A percentile compares a stretch with the other conserved stretches of the same genome.
Evolutionary conservation across 2,888 invertebrate genomes (phyloP).

Genomic region (Hermodice carunculata): DNA sequence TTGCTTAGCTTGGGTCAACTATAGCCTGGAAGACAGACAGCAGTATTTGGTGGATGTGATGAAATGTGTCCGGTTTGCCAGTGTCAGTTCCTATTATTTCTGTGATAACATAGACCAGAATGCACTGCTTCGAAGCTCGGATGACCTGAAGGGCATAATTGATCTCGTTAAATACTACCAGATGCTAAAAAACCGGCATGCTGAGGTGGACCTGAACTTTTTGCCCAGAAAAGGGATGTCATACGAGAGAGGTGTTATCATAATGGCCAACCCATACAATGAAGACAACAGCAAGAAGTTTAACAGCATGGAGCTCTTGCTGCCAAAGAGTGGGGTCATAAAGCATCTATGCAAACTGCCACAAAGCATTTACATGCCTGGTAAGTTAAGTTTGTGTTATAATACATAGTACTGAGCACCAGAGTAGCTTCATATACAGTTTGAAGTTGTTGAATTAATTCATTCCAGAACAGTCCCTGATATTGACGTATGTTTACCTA

Average conservation of each 20-base stretch:
- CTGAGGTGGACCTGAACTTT: constrained; percentile 64
- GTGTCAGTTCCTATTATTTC: constrained; percentile 66
- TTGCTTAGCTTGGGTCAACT: constrained; percentile 60
- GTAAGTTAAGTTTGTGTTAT: constrained; percentile 40
- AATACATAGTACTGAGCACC: too few species aligned
- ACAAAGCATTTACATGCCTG: constrained; percentile 66
- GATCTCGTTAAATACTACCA: constrained; percentile 59
- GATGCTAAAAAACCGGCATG: constrained; percentile 62
- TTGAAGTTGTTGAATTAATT: too few species aligned
- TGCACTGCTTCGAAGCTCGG: constrained; percentile 47
- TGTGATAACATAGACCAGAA: constrained; percentile 63
- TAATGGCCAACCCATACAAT: constrained; percentile 64
- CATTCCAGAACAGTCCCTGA: too few species aligned
- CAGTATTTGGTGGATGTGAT: constrained; percentile 52
- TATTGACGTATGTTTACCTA: too few species aligned
- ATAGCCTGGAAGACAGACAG: constrained; percentile 43
- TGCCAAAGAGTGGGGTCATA: constrained; percentile 61
- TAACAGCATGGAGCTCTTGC: constrained; percentile 64
- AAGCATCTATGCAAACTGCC: constrained; percentile 63
- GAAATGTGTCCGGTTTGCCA: constrained; percentile 64
- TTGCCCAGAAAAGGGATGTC: constrained; percentile 56
- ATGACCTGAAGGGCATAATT: constrained; percentile 46
- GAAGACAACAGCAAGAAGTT: constrained; percentile 63
- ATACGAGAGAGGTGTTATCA: constrained; percentile 58
- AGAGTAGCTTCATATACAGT: too few species aligned